These are phyloP conservation scores for Congeria kusceri DNA, from an alignment of 2,888 invertebrate species.

Conservation along the genomic window DNA sequence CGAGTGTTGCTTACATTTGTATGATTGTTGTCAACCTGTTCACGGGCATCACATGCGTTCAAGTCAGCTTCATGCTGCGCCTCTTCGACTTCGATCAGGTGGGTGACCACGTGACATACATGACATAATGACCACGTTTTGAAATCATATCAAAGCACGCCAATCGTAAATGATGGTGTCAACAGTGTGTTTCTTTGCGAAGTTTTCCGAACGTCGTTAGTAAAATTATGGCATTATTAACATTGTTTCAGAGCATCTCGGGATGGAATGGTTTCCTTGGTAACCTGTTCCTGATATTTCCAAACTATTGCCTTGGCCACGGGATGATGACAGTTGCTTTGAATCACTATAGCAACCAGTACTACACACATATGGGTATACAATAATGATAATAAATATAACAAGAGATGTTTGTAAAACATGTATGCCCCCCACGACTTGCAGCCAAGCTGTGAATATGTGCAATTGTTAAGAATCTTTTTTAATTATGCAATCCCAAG, in stretches of 20 bases:
- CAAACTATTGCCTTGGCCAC: conserved; percentile 83
- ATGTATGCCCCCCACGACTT: too few species aligned
- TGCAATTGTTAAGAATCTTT: too few species aligned
- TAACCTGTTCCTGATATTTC: conserved; percentile 82
- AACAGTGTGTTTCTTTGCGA: too few species aligned
- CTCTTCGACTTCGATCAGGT: conserved; percentile 82
- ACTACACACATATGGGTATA: conserved; percentile 85
- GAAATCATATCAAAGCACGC: too few species aligned
- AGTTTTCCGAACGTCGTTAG: too few species aligned
- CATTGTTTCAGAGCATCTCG: conserved; percentile 70
- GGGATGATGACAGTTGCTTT: conserved; percentile 84
- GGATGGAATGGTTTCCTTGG: conserved; percentile 77
- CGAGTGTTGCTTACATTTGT: conserved; percentile 86
- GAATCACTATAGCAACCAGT: conserved; percentile 86
- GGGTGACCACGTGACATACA: conserved; percentile 39
- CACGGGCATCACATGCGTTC: conserved; percentile 84
- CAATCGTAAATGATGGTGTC: too few species aligned
- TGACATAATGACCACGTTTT: too few species aligned
- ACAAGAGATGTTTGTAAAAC: too few species aligned
- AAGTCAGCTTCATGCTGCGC: conserved; percentile 83
- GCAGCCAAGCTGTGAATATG: too few species aligned
- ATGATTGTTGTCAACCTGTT: conserved; percentile 86
- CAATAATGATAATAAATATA: neutral
- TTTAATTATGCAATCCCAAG: too few species aligned
- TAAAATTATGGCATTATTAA: too few species aligned